Percentiles rank a stretch among this genome's conserved stretches.
Conservation (phyloP, 2,113 vertebrate species). For the Pelobates fuscus region DNA sequence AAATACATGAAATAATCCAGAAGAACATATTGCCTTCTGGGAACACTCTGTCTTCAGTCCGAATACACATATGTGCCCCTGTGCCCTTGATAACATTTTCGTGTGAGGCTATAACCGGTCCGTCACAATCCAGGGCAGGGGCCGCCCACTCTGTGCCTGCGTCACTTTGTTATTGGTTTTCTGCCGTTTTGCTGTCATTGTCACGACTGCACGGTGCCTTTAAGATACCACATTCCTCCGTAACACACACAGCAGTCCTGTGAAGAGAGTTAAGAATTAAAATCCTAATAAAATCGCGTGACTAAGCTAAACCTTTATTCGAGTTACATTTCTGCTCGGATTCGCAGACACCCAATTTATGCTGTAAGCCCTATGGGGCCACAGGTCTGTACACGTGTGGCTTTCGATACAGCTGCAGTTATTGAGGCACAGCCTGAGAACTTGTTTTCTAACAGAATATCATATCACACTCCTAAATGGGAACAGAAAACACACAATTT, state of each 20-base stretch:
- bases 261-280: slow-evolving; percentile 24
- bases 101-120: slow-evolving; percentile 47
- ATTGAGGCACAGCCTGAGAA: too few relatives aligned
- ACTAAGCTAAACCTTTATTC: too few relatives aligned
- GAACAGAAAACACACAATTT: too few relatives aligned
- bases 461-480: too few relatives aligned
- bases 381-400: too few relatives aligned
- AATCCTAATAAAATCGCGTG: neutral
- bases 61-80: neutral
- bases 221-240: slow-evolving; percentile 96
- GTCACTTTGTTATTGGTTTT: slow-evolving; percentile 51
- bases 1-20: slow-evolving; percentile 65
- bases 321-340: too few relatives aligned
- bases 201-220: slow-evolving; percentile 95
- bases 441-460: too few relatives aligned
- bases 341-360: too few relatives aligned
- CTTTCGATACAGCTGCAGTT: too few relatives aligned
- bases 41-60: slow-evolving; percentile 33
- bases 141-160: slow-evolving; percentile 9
- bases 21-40: slow-evolving; percentile 55
- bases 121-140: slow-evolving; percentile 14
- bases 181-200: slow-evolving; percentile 47
- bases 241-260: slow-evolving; percentile 94
- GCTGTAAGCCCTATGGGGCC: too few relatives aligned
- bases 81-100: slow-evolving; percentile 19